Conservation (phyloP, 2,888 invertebrate genomes). For the Sinopyrophorus schimmeli region DNA sequence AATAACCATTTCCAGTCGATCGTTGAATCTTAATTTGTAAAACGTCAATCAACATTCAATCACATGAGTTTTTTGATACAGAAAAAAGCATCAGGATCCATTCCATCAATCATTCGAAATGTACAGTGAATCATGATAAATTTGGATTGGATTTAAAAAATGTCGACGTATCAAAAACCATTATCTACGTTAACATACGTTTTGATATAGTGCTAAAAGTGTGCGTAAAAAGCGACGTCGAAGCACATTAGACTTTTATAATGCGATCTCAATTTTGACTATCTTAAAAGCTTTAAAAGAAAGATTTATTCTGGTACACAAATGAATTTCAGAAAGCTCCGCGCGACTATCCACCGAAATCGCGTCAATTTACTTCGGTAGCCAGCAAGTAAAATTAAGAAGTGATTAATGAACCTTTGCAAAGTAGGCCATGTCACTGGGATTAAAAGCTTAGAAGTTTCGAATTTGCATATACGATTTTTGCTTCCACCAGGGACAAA, state of each 20-base stretch:
- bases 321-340: conserved; percentile 7
- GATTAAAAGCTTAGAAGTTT: conserved; percentile 22
- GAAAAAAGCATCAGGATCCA: conserved; percentile 21
- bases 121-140: conserved; percentile 21
- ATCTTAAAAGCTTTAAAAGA: too few species aligned
- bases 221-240: too few species aligned
- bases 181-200: conserved; percentile 15
- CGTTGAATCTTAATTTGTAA: conserved; percentile 16
- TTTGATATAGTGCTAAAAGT: conserved; percentile 2
- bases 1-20: too few species aligned
- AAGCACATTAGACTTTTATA: too few species aligned
- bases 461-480: conserved; percentile 23
- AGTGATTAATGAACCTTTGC: conserved; percentile 22
- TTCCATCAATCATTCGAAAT: conserved; percentile 20
- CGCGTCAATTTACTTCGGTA: conserved; percentile 12
- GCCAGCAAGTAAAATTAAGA: conserved; percentile 18
- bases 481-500: conserved; percentile 15
- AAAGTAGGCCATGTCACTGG: conserved; percentile 19
- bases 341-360: conserved; percentile 7
- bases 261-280: too few species aligned
- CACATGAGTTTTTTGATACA: conserved; percentile 14
- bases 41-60: conserved; percentile 16
- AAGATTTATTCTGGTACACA: too few species aligned
- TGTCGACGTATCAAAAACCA: conserved; percentile 11
- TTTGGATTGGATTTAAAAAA: conserved; percentile 13